Conservation (phyloP, 2,113 vertebrate genomes). For the Actenoides lindsayi region DNA sequence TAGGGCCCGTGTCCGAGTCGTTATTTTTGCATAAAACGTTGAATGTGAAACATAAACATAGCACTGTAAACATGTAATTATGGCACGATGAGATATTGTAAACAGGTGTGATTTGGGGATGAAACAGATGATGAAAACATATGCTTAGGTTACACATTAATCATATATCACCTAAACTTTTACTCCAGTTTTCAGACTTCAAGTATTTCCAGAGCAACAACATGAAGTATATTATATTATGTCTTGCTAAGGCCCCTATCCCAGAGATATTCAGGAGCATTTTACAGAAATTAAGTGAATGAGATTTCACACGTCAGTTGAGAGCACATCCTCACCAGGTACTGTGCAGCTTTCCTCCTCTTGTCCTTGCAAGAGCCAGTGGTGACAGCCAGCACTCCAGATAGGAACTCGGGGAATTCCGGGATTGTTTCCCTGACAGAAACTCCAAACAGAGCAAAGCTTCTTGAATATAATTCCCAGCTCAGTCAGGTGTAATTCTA, state of each 20-base stretch:
- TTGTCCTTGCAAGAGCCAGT: not conserved
- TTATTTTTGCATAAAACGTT: not conserved
- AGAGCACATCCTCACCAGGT: not conserved
- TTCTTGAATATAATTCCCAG: not conserved
- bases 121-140: not conserved
- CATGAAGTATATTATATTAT: not conserved
- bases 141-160: not conserved
- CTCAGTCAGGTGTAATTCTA: not conserved
- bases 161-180: not conserved
- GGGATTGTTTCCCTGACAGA: not conserved
- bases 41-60: not conserved
- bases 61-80: not conserved
- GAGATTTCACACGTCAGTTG: not conserved
- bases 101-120: not conserved
- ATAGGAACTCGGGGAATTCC: not conserved
- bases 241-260: not conserved
- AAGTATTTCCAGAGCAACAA: not conserved
- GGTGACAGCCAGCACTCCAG: not conserved
- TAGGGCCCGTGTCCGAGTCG: not conserved
- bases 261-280: not conserved
- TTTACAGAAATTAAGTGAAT: not conserved
- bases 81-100: fast-evolving
- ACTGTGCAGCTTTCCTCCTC: not conserved
- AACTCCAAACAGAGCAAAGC: not conserved
- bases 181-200: not conserved